These are phyloP conservation scores for Acholoe squamosa DNA, from an alignment of 2,888 invertebrate genomes.

Conservation along the genomic window DNA sequence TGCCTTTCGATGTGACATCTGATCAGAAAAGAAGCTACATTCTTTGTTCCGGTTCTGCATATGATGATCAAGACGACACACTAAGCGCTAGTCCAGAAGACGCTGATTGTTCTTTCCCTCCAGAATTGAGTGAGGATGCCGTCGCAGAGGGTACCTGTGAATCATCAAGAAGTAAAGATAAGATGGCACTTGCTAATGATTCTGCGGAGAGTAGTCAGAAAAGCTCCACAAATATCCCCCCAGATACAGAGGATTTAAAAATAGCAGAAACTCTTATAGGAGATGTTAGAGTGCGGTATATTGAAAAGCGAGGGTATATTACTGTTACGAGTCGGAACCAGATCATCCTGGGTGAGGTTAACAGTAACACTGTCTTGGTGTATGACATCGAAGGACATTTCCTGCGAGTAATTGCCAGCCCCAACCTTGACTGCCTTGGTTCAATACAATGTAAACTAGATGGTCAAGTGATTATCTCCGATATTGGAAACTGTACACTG, in stretches of 20 bases:
- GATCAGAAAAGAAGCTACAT: not conserved
- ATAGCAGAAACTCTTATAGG: not conserved
- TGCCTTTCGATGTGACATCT: conserved; percentile 37
- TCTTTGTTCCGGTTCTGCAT: not conserved
- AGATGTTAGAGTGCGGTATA: not conserved
- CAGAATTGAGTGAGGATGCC: not conserved
- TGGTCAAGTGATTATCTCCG: conserved; percentile 17
- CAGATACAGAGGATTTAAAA: not conserved
- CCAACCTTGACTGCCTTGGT: conserved; percentile 43
- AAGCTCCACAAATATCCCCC: not conserved
- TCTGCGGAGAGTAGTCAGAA: not conserved
- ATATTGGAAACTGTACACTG: conserved; percentile 30
- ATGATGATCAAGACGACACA: conserved; percentile 51
- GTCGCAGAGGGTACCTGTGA: not conserved
- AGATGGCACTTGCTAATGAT: not conserved
- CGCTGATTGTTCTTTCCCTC: not conserved
- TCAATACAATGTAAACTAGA: conserved; percentile 31
- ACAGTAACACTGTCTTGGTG: not conserved
- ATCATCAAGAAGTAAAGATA: not conserved
- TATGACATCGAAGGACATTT: conserved; percentile 38
- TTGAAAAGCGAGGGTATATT: conserved; percentile 40
- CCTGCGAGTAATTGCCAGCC: conserved; percentile 8
- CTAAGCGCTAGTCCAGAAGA: conserved; percentile 44
- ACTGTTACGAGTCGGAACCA: not conserved
- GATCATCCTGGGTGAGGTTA: conserved; percentile 22